Conservation (phyloP, 2,797 vertebrate species). For the Chiroxiphia lanceolata region DNA sequence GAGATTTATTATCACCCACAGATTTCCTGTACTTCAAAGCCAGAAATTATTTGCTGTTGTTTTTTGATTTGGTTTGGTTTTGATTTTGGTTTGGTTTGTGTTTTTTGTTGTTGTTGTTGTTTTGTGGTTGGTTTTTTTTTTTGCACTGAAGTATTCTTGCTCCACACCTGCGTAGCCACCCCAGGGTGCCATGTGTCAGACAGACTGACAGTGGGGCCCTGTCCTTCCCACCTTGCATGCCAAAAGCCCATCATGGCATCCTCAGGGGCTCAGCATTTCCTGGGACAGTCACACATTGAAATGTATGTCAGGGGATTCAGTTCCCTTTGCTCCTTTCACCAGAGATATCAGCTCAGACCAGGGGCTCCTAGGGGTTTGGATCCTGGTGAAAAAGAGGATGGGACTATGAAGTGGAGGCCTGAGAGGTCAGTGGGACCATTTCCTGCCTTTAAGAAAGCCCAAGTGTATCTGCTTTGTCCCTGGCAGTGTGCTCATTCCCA, state of each 20-base stretch:
- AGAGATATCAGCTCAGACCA: not conserved
- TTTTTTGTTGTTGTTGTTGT: not conserved
- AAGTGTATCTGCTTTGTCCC: not conserved
- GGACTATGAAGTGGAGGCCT: not conserved
- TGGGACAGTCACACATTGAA: fast-evolving
- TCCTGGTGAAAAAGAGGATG: not conserved
- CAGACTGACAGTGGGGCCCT: not conserved
- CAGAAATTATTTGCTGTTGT: not conserved
- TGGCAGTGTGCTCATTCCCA: not conserved
- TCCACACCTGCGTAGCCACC: fast-evolving
- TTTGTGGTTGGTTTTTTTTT: not conserved
- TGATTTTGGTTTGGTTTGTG: not conserved
- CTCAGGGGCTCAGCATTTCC: not conserved
- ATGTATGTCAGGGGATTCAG: fast-evolving
- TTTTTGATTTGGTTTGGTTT: not conserved
- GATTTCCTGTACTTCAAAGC: not conserved
- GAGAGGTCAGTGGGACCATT: not conserved
- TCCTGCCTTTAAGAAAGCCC: not conserved
- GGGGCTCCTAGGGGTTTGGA: not conserved
- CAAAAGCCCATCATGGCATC: not conserved
- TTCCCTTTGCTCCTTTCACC: not conserved
- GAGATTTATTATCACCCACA: not conserved
- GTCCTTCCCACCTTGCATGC: not conserved
- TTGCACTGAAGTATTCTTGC: not conserved
- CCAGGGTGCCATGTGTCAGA: not conserved